Conservation (phyloP, 1,140 invertebrate species). For the Alviniconcha marisindica region DNA sequence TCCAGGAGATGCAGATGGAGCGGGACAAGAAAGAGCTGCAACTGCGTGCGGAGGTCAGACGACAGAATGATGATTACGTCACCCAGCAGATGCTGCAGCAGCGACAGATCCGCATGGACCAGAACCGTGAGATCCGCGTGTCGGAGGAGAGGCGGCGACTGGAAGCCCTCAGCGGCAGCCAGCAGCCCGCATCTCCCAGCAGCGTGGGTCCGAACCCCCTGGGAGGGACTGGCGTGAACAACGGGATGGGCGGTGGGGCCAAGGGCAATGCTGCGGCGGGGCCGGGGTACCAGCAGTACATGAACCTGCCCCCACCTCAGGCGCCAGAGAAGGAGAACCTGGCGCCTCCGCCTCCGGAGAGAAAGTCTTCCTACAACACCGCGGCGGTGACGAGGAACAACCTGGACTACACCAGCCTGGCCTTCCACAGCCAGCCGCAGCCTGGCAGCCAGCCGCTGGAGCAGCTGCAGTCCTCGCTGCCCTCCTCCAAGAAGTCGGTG, state of each 20-base stretch:
- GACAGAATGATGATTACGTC: slow-evolving; percentile 63
- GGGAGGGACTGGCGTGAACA: not conserved
- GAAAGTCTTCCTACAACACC: slow-evolving; percentile 65
- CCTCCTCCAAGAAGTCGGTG: slow-evolving; percentile 71
- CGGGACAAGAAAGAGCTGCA: slow-evolving; percentile 67
- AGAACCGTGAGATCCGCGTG: slow-evolving; percentile 64
- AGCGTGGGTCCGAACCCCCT: not conserved
- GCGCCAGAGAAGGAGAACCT: slow-evolving; percentile 42
- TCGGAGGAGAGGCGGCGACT: slow-evolving; percentile 61
- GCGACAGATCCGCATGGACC: slow-evolving; percentile 57
- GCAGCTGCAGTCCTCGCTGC: not conserved
- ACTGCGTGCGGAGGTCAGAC: slow-evolving; percentile 60
- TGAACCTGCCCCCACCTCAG: slow-evolving; percentile 57
- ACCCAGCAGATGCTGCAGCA: slow-evolving; percentile 61
- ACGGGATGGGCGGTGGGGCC: not conserved
- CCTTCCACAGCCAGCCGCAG: slow-evolving; percentile 15
- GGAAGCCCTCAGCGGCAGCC: slow-evolving; percentile 48
- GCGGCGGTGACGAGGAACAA: slow-evolving; percentile 32
- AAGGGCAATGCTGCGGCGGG: not conserved
- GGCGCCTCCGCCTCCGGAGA: slow-evolving; percentile 64
- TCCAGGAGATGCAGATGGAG: slow-evolving; percentile 66
- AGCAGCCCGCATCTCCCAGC: slow-evolving; percentile 30
- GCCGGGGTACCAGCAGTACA: slow-evolving; percentile 50
- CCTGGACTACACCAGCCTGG: slow-evolving; percentile 36
- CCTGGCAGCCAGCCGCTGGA: not conserved